Percentiles rank a stretch among this genome's conserved stretches.
Conservation (phyloP, 2,888 invertebrate species). For the Linnaemya tessellans region DNA sequence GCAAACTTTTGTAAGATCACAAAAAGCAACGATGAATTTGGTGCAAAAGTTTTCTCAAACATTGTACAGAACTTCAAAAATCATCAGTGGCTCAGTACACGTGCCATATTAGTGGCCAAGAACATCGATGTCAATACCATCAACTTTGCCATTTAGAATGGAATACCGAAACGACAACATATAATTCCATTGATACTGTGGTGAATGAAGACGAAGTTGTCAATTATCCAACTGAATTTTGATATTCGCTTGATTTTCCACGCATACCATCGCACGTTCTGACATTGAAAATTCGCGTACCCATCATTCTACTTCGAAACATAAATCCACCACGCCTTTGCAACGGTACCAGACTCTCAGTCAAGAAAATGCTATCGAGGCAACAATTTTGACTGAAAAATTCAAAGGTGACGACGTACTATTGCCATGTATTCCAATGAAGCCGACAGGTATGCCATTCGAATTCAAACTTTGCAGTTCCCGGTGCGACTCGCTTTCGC, state of each 20-base stretch:
- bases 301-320: background rate
- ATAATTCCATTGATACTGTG: background rate
- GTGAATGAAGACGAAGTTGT: background rate
- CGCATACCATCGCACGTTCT: background rate
- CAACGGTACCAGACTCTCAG: background rate
- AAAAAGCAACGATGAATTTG: background rate
- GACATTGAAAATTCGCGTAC: background rate
- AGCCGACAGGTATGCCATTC: slow-evolving; percentile 46
- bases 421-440: slow-evolving; percentile 25
- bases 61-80: slow-evolving; percentile 30
- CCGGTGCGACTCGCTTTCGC: slow-evolving; percentile 52
- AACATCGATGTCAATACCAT: background rate
- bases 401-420: background rate
- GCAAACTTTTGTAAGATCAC: background rate
- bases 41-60: slow-evolving; percentile 13
- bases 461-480: slow-evolving; percentile 59
- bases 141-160: background rate
- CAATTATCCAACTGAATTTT: slow-evolving; percentile 9
- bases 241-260: background rate
- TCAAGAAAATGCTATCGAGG: slow-evolving; percentile 9
- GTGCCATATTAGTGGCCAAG: background rate
- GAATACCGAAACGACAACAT: background rate
- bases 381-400: slow-evolving; percentile 6
- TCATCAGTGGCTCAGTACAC: slow-evolving; percentile 27
- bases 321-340: background rate